phyloP scores from a whole-genome alignment of 1,140 invertebrate genomes.

The Zaprionus capensis region DNA sequence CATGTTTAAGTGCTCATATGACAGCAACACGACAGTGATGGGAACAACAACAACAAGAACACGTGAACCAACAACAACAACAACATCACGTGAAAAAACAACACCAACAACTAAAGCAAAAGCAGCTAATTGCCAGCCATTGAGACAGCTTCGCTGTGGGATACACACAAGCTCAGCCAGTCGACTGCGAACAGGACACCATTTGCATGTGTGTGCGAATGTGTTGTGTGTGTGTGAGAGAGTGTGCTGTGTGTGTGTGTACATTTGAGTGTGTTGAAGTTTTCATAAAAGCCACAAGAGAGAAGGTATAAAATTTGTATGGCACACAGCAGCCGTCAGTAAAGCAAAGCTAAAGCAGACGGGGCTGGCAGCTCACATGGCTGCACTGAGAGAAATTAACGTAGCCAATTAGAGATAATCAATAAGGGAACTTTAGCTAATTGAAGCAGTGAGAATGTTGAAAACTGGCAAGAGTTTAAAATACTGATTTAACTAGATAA shows the following conservation, averaged over 20 bases:
- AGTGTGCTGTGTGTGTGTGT: conserved; percentile 13
- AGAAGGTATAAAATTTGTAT: conserved; percentile 34
- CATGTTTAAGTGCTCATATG: conserved; percentile 82
- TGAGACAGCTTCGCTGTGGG: conserved; percentile 62
- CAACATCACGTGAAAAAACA: conserved; percentile 3
- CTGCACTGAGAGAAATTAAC: conserved; percentile 7
- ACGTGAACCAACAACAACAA: conserved; percentile 19
- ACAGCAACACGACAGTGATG: conserved; percentile 66
- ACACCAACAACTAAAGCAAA: conserved; percentile 12
- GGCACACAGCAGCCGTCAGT: conserved; percentile 21
- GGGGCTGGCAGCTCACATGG: neutral
- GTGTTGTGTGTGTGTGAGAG: neutral
- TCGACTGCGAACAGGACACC: conserved; percentile 44
- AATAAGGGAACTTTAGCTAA: neutral
- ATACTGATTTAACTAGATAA: too few relatives aligned
- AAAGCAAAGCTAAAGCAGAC: conserved; percentile 22
- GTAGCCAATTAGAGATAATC: neutral
- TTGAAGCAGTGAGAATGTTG: neutral
- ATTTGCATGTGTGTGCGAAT: conserved; percentile 31
- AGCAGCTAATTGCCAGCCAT: conserved; percentile 70
- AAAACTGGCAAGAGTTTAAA: neutral
- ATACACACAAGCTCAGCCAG: conserved; percentile 20
- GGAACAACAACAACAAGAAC: conserved; percentile 29
- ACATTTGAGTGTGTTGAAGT: conserved; percentile 7
- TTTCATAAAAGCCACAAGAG: conserved; percentile 28